phyloP scores from a whole-genome alignment of 2,797 vertebrate species.

The Acipenser oxyrinchus region DNA sequence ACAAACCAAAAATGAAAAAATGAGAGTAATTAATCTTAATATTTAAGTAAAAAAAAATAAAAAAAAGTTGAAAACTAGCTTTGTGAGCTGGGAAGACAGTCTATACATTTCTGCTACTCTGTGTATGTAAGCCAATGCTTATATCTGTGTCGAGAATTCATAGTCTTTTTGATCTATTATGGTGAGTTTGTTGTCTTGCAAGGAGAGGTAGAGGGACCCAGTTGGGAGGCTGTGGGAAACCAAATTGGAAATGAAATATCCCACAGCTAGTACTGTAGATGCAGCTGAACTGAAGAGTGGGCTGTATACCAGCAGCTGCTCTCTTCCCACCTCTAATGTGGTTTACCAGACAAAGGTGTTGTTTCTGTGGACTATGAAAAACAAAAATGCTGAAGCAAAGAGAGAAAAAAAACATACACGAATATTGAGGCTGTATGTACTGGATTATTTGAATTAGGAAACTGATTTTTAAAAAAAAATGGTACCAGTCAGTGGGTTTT shows the following conservation, averaged over 20 bases:
- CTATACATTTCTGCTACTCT: constrained; percentile 35
- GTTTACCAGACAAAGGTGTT: too few relatives aligned
- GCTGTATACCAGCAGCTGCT: too few relatives aligned
- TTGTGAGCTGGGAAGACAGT: constrained; percentile 35
- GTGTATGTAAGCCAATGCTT: constrained; percentile 18
- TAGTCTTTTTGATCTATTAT: background rate
- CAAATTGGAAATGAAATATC: constrained; percentile 13
- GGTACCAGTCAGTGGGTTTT: constrained; percentile 45
- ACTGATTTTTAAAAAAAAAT: constrained; percentile 23
- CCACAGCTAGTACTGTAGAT: too few relatives aligned
- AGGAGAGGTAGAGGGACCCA: constrained; percentile 29
- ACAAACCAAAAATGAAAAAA: constrained; percentile 54
- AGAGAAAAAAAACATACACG: too few relatives aligned
- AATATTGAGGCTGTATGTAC: too few relatives aligned
- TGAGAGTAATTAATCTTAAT: constrained; percentile 51
- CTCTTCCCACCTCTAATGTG: constrained; percentile 32
- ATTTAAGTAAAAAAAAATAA: constrained; percentile 38
- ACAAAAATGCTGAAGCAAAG: too few relatives aligned
- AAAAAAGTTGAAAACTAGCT: constrained; percentile 29
- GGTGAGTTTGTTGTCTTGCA: background rate
- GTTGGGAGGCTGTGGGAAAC: constrained; percentile 17
- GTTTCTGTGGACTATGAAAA: too few relatives aligned
- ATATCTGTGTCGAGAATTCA: background rate
- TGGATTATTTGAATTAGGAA: background rate
- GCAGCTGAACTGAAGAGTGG: too few relatives aligned